phyloP scores from a whole-genome alignment of 2,113 vertebrate genomes.

The Egretta garzetta region DNA sequence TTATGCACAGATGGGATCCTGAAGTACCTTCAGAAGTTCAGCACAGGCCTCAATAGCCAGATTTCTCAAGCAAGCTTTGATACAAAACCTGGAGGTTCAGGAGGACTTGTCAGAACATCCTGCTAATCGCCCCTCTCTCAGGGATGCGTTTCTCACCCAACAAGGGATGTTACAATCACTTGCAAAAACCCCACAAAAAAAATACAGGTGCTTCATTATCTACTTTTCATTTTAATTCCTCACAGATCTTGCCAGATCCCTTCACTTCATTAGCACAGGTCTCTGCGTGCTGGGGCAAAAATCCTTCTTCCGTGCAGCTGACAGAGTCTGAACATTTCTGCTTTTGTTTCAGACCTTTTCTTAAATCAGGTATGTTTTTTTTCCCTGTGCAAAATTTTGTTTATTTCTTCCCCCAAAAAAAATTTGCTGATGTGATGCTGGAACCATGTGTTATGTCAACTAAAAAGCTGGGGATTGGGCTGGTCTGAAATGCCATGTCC shows the following conservation, averaged over 20 bases:
- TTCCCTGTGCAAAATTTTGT: background rate
- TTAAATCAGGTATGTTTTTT: background rate
- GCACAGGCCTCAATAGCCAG: background rate
- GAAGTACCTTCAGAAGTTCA: background rate
- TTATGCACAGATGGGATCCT: constrained; percentile 6
- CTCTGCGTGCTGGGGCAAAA: background rate
- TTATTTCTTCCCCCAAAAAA: background rate
- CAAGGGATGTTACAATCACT: background rate
- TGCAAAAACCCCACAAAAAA: background rate
- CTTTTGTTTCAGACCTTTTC: background rate
- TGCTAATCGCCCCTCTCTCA: background rate
- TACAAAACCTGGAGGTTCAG: background rate
- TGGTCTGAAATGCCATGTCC: background rate
- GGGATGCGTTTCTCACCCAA: background rate
- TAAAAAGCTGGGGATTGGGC: background rate
- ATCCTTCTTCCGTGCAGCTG: background rate
- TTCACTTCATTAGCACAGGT: background rate
- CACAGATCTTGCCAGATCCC: constrained; percentile 27
- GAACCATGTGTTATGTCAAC: background rate
- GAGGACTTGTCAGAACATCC: constrained; percentile 40
- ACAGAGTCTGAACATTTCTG: background rate
- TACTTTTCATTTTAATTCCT: constrained; percentile 37
- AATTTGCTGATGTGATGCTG: background rate
- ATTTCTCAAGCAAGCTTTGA: background rate
- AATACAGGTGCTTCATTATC: constrained; percentile 10